phyloP scores from a whole-genome alignment of 2,113 vertebrate genomes.

The Pionites leucogaster region DNA sequence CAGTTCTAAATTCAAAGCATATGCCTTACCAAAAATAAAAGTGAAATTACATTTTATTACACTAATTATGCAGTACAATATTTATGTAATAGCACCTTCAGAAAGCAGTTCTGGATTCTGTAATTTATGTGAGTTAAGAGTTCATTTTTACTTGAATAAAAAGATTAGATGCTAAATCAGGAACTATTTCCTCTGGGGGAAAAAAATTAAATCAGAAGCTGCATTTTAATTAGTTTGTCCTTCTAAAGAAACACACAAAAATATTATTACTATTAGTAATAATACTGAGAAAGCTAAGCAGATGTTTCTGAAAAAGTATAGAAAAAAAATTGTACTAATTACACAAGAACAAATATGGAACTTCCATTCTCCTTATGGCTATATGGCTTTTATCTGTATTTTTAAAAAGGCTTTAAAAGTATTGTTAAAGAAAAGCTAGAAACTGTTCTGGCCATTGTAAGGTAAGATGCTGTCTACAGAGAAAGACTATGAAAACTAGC shows the following conservation, averaged over 20 bases:
- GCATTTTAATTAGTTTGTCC: background rate
- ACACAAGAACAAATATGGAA: background rate
- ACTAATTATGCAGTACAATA: background rate
- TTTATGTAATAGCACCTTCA: background rate
- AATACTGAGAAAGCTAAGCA: background rate
- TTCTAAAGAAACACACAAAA: background rate
- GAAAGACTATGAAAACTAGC: background rate
- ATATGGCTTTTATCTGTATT: background rate
- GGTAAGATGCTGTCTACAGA: background rate
- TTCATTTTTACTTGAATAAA: background rate
- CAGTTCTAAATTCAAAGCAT: background rate
- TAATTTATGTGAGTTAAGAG: background rate
- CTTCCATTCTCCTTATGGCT: background rate
- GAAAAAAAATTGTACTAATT: background rate
- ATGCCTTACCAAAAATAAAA: background rate
- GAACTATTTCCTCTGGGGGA: background rate
- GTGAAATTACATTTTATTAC: background rate
- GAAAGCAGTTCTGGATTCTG: background rate
- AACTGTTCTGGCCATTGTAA: background rate
- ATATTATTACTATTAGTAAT: background rate
- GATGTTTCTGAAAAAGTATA: background rate
- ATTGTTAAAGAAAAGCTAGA: background rate
- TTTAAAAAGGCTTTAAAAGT: background rate
- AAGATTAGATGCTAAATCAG: background rate
- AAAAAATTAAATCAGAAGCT: background rate